Conservation (phyloP, 2,113 vertebrate genomes). For the Sarotherodon lohbergeri region DNA sequence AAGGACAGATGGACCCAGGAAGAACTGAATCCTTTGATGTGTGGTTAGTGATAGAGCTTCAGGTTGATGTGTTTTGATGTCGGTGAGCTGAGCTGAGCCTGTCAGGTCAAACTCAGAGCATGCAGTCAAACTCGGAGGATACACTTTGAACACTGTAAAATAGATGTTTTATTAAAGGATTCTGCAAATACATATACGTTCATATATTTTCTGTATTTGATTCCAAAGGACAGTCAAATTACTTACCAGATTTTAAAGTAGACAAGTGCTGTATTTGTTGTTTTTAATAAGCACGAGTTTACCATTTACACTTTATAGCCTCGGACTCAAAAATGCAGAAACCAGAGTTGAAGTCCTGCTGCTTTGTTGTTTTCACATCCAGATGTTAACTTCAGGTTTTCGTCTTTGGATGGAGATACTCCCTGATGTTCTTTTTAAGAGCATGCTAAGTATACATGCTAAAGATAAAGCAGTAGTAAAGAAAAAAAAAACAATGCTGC, state of each 20-base stretch:
- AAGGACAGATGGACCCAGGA: slow-evolving; percentile 36
- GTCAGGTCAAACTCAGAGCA: slow-evolving; percentile 5
- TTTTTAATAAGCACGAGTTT: not conserved
- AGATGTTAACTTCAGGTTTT: slow-evolving; percentile 7
- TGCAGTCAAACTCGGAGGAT: not conserved
- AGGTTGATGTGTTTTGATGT: slow-evolving; percentile 37
- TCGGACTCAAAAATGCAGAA: not conserved
- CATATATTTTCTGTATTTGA: not conserved
- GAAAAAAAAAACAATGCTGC: not conserved
- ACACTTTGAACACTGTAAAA: slow-evolving; percentile 4
- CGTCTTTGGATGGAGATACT: not conserved
- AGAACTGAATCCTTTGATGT: slow-evolving; percentile 43
- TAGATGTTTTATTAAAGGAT: not conserved
- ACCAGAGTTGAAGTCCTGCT: not conserved
- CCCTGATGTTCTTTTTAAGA: slow-evolving; percentile 2
- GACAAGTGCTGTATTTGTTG: not conserved
- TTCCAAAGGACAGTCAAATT: not conserved
- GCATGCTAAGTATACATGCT: not conserved
- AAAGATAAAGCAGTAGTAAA: not conserved
- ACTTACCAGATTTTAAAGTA: not conserved
- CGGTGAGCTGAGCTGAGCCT: not conserved
- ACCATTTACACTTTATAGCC: not conserved
- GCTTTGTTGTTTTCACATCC: slow-evolving; percentile 2
- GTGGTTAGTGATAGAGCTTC: slow-evolving; percentile 5
- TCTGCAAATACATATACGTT: not conserved